These are phyloP conservation scores for Auanema sp. DNA, from an alignment of 2,888 invertebrate genomes.

Conservation along the genomic window DNA sequence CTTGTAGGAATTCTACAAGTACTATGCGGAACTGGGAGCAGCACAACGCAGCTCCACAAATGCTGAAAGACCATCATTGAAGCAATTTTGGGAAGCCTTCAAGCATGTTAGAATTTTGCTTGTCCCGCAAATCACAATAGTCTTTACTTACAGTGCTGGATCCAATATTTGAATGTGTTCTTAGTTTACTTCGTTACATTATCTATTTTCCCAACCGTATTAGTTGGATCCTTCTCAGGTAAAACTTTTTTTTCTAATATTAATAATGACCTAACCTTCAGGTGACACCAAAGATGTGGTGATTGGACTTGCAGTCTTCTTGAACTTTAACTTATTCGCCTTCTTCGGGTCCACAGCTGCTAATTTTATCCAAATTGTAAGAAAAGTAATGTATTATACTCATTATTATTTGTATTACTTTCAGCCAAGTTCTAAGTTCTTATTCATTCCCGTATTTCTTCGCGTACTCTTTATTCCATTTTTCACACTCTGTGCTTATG, in stretches of 20 bases:
- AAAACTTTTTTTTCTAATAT: constrained; percentile 66
- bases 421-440: constrained; percentile 79
- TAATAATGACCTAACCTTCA: background rate
- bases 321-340: constrained; percentile 89
- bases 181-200: constrained; percentile 88
- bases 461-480: constrained; percentile 83
- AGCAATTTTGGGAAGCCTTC: constrained; percentile 4
- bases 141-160: constrained; percentile 65
- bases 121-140: background rate
- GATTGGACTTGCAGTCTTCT: constrained; percentile 79
- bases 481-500: constrained; percentile 87
- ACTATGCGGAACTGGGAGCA: constrained; percentile 20
- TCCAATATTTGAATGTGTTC: constrained; percentile 88
- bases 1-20: constrained; percentile 36
- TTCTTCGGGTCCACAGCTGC: constrained; percentile 89
- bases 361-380: constrained; percentile 76
- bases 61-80: background rate
- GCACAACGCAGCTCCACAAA: constrained; percentile 21
- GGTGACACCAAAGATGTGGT: constrained; percentile 4
- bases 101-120: too few relatives aligned
- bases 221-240: constrained; percentile 69
- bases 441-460: constrained; percentile 76
- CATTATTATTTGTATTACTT: constrained; percentile 26
- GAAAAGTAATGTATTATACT: constrained; percentile 28
- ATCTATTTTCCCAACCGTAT: constrained; percentile 83